Percentiles rank a stretch among this genome's conserved stretches.
Evolutionary conservation across 2,113 vertebrate species (phyloP).

Genomic region (Corythoichthys haematopterus): DNA sequence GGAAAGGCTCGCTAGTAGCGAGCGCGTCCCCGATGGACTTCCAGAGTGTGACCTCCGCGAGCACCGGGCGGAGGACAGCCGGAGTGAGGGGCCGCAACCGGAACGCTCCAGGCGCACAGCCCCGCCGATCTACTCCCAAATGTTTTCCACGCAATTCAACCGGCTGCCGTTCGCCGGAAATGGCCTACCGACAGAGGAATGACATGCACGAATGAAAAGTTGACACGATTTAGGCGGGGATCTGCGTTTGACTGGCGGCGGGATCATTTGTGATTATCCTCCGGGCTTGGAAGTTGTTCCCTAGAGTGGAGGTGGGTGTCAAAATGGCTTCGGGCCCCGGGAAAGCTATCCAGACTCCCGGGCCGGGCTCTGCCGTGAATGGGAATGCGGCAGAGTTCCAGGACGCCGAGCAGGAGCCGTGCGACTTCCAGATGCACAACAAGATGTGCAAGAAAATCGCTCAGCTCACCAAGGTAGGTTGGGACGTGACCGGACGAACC

Average conservation of each 20-base stretch:
- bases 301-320: constrained; percentile 17
- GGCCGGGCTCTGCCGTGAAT: constrained; percentile 66
- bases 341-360: constrained; percentile 72
- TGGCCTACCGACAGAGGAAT: constrained; percentile 39
- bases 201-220: constrained; percentile 50
- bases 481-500: constrained; percentile 8
- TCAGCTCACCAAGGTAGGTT: constrained; percentile 94
- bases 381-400: constrained; percentile 75
- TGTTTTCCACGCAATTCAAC: constrained; percentile 47
- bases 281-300: constrained; percentile 57
- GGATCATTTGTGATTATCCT: constrained; percentile 48
- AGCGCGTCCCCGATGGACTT: constrained; percentile 65
- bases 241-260: constrained; percentile 42
- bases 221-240: constrained; percentile 41
- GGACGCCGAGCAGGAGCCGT: constrained; percentile 71
- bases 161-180: constrained; percentile 40
- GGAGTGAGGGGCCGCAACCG: constrained; percentile 51
- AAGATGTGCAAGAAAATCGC: constrained; percentile 99
- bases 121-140: constrained; percentile 52
- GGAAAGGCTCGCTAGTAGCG: constrained; percentile 3
- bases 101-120: constrained; percentile 48
- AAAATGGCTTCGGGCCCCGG: constrained; percentile 81
- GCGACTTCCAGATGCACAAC: constrained; percentile 81
- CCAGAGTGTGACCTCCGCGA: constrained; percentile 63
- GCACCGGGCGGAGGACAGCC: constrained; percentile 55